These are phyloP conservation scores for Calypte anna DNA, from an alignment of 2,113 vertebrate genomes.

Conservation along the genomic window DNA sequence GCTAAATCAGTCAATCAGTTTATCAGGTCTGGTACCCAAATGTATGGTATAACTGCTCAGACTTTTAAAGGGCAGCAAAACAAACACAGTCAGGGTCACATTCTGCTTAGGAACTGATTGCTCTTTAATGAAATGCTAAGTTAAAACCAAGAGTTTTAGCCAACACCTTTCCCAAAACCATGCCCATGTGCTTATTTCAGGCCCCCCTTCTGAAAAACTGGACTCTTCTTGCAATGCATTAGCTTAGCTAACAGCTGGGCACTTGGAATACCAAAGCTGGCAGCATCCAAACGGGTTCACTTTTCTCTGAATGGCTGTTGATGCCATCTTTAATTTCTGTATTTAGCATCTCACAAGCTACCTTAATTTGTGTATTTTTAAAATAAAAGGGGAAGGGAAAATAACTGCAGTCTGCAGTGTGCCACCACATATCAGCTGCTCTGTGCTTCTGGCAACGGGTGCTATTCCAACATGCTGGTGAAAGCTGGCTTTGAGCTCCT, in stretches of 20 bases:
- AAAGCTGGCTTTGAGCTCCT: background rate
- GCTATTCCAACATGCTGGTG: conserved; percentile 5
- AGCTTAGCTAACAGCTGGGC: background rate
- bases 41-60: background rate
- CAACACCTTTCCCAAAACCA: background rate
- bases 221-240: background rate
- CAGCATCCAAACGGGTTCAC: background rate
- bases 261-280: background rate
- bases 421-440: background rate
- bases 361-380: background rate
- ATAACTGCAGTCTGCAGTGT: background rate
- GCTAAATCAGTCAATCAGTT: background rate
- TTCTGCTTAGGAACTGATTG: background rate
- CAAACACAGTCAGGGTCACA: background rate
- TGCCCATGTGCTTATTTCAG: background rate
- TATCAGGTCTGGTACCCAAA: background rate
- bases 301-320: background rate
- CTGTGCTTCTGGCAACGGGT: background rate
- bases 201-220: background rate
- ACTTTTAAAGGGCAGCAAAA: background rate
- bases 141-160: background rate
- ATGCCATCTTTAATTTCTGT: background rate
- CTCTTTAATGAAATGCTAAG: background rate
- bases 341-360: background rate
- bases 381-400: background rate